A percentile compares a stretch with the other conserved stretches of the same genome.
Evolutionary conservation across 2,113 vertebrate genomes (phyloP).

Genomic region (Psittacus erithacus): DNA sequence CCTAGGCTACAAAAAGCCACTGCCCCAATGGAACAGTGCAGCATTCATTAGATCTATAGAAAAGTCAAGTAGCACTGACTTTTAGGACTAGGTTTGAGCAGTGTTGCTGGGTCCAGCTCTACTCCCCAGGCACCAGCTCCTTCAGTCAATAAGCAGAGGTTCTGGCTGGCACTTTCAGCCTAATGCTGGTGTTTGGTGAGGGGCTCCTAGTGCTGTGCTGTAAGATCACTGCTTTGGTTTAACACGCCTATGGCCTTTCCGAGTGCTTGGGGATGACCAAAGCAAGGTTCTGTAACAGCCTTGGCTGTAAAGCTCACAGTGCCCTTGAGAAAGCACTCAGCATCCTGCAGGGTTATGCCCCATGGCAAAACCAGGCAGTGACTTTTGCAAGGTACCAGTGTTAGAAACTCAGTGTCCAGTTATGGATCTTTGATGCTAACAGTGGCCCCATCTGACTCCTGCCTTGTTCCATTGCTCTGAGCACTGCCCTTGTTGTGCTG

Average conservation of each 20-base stretch:
- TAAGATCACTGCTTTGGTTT: neutral
- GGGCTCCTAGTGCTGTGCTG: accelerated
- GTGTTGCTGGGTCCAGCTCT: neutral
- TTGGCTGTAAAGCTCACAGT: neutral
- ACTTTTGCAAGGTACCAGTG: neutral
- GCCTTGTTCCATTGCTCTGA: neutral
- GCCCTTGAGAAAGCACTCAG: neutral
- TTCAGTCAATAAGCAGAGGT: neutral
- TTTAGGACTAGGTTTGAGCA: too few species aligned
- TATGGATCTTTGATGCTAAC: accelerated
- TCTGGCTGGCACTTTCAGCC: neutral
- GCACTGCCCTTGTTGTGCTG: neutral
- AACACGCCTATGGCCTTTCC: neutral
- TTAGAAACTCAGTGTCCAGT: neutral
- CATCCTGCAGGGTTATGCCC: neutral
- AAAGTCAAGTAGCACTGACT: accelerated
- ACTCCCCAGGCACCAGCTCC: neutral
- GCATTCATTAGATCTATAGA: accelerated
- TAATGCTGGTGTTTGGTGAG: neutral
- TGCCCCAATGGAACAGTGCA: neutral
- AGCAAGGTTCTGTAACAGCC: neutral
- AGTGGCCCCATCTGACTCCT: neutral
- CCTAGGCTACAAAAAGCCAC: neutral
- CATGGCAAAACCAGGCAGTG: neutral
- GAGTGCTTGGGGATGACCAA: neutral